These are phyloP conservation scores for Myotis davidii DNA, from an alignment of 2,113 vertebrate species.

Conservation along the genomic window DNA sequence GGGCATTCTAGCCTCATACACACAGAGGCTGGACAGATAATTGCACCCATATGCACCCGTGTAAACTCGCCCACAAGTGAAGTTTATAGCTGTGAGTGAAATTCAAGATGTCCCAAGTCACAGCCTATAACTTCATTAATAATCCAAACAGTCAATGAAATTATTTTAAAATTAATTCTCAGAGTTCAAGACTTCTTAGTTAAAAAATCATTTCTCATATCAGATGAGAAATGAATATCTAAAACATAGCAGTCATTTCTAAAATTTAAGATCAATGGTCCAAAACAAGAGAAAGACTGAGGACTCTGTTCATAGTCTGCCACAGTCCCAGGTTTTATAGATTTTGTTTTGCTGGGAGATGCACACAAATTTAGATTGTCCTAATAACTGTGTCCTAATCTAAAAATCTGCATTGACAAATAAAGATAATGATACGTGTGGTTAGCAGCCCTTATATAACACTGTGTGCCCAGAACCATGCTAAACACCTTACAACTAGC, in stretches of 20 bases:
- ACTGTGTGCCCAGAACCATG: rapidly evolving
- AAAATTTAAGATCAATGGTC: background rate
- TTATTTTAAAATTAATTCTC: constrained; percentile 28
- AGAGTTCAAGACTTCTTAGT: background rate
- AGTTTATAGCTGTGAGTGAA: constrained; percentile 43
- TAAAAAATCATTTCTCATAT: background rate
- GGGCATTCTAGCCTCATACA: background rate
- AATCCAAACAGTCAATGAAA: constrained; percentile 27
- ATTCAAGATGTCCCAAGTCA: background rate
- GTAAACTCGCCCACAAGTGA: constrained; percentile 15
- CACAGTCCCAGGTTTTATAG: background rate
- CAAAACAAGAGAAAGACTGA: background rate
- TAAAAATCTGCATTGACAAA: background rate
- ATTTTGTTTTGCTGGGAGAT: background rate
- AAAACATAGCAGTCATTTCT: background rate
- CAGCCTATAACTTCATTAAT: background rate
- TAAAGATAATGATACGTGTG: background rate
- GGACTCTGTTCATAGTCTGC: background rate
- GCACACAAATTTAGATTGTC: background rate
- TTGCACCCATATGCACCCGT: background rate
- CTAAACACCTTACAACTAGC: background rate
- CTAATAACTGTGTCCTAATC: background rate
- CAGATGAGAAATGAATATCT: background rate
- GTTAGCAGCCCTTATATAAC: background rate
- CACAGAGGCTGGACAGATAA: constrained; percentile 4